Evolutionary conservation across 2,888 invertebrate genomes (phyloP), one percentile per base, ranked within the genome.

Genomic region (Plebejus melissa): DNA sequence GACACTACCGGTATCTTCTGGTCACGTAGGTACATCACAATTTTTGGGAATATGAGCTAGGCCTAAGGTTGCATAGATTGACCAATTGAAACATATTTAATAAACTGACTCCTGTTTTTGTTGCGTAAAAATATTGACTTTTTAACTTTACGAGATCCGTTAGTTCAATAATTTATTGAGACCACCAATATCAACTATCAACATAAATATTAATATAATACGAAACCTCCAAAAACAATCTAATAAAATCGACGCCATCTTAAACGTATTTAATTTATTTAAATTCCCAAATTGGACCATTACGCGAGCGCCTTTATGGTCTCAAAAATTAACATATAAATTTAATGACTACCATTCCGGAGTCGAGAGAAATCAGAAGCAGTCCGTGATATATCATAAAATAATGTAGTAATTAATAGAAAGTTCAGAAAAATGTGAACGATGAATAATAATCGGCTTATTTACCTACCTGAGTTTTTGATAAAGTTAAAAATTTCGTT

Each of bases 281-380:
- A 75, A 75, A 75, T 75, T 70, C 71, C 54, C 58, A 75, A 75
- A 75, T 75, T 70, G 75, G 70, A 28, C 75, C 70, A 75, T 75
- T 75, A 75, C 70, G 70, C 70, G 70, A 70, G 70, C 70, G 70
- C 54, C 75, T 75, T 75, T 75, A 75, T 75, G 75, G 36, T 75
- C 75, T 71, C 69, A 58, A 58, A 75, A 70, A 75, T 75, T 75
- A 75, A 57, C 75, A 75, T 75, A 75, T 75, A 75, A 75, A 75
- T 75, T 75, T 75, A 75, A 75, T 71, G 41, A 71, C 75, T 71
- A 75, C 70, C 32, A 75, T 70, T 70, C 38, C 57, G 58, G 32
- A 57, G 36, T 71, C 32, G 58, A 75, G 75, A 75, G 75, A 75
- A 75, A 75, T 72, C 75, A 75, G 75, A 75, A 75, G 75, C 75